These are phyloP conservation scores for Laterallus jamaicensis DNA, from an alignment of 2,113 vertebrate genomes.

Conservation along the genomic window DNA sequence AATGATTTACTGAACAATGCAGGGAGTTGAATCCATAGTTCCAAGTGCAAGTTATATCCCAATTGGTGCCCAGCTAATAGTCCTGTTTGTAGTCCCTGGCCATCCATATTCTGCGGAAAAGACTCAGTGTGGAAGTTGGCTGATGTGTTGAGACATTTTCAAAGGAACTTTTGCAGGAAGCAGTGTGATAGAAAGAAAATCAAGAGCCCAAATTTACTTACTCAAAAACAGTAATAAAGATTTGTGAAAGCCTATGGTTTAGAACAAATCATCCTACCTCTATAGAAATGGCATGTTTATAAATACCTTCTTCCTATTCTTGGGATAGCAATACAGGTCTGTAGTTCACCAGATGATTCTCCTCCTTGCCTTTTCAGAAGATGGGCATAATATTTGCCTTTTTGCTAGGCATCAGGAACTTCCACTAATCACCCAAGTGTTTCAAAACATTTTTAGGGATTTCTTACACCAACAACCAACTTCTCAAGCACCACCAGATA, in stretches of 20 bases:
- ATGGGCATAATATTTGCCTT: not conserved
- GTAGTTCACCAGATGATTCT: not conserved
- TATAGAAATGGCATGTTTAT: not conserved
- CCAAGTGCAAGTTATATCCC: not conserved
- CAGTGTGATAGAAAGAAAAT: not conserved
- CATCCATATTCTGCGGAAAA: not conserved
- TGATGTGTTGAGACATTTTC: not conserved
- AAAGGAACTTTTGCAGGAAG: not conserved
- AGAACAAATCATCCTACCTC: not conserved
- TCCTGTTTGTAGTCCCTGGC: not conserved
- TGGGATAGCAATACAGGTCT: not conserved
- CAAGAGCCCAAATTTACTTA: not conserved
- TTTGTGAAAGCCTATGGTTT: not conserved
- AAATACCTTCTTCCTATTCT: not conserved
- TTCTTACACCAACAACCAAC: not conserved
- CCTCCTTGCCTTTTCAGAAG: not conserved
- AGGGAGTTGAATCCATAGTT: not conserved
- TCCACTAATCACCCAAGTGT: not conserved
- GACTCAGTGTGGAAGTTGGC: not conserved
- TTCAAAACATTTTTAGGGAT: not conserved
- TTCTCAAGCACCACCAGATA: not conserved
- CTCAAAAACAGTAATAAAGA: not conserved
- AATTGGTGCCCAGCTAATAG: not conserved
- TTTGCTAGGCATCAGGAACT: not conserved
- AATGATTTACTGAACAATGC: not conserved